phyloP scores from a whole-genome alignment of 2,113 vertebrate genomes.

The Hippocampus comes region DNA sequence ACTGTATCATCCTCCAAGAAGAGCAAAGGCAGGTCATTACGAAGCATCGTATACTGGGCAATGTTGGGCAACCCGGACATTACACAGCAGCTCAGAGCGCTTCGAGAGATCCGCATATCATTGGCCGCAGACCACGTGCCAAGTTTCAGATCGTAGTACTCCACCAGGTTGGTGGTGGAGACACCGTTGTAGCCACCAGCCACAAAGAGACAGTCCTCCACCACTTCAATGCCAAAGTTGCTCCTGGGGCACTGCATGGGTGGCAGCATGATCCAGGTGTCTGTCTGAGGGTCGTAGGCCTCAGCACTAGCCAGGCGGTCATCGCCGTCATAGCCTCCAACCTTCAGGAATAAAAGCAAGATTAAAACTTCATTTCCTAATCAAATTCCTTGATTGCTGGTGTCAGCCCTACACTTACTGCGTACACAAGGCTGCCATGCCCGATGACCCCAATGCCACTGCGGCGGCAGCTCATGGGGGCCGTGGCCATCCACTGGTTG shows the following conservation, averaged over 20 bases:
- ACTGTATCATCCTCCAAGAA: fast-evolving
- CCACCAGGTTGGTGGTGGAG: conserved; percentile 21
- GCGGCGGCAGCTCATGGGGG: conserved; percentile 24
- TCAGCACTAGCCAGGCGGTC: conserved; percentile 57
- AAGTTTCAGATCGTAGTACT: conserved; percentile 45
- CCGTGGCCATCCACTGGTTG: conserved; percentile 39
- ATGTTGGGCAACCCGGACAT: conserved; percentile 75
- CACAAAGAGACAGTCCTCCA: conserved; percentile 58
- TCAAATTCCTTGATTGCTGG: not conserved
- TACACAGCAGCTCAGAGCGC: conserved; percentile 83
- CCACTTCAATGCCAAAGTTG: conserved; percentile 82
- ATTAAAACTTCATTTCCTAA: not conserved
- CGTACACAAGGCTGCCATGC: conserved; percentile 24
- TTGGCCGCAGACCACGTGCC: conserved; percentile 69
- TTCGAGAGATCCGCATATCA: conserved; percentile 75
- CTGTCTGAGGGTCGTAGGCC: conserved; percentile 57
- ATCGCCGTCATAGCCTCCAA: conserved; percentile 82
- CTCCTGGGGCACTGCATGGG: conserved; percentile 79
- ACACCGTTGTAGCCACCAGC: conserved; percentile 54
- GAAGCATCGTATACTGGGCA: not conserved
- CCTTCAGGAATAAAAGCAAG: conserved; percentile 68
- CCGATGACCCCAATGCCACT: conserved; percentile 20
- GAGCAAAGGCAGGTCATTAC: fast-evolving
- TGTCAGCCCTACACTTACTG: conserved; percentile 28
- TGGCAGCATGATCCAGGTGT: conserved; percentile 76